These are phyloP conservation scores for Dinoponera quadriceps DNA, from an alignment of 1,140 invertebrate species.

Conservation along the genomic window DNA sequence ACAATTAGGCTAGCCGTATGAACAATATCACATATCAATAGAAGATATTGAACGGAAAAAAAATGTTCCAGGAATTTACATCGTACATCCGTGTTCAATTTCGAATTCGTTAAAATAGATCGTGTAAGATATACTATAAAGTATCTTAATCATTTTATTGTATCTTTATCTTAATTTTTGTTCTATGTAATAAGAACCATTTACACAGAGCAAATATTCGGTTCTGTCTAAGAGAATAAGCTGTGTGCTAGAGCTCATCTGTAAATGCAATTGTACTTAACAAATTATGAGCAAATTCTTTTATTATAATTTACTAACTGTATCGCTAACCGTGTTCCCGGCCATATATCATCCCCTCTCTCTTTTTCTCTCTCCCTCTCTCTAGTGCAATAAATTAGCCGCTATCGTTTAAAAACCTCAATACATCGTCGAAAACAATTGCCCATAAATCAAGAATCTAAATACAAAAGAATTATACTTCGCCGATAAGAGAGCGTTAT, in stretches of 20 bases:
- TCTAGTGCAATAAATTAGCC: constrained; percentile 42
- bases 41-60: constrained; percentile 15
- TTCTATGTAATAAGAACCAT: constrained; percentile 48
- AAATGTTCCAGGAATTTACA: constrained; percentile 18
- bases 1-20: constrained; percentile 39
- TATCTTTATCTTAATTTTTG: constrained; percentile 47
- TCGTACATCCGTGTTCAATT: constrained; percentile 24
- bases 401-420: constrained; percentile 57
- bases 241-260: constrained; percentile 53
- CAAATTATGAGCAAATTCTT: constrained; percentile 71
- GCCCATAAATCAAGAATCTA: constrained; percentile 57
- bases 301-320: constrained; percentile 64
- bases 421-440: constrained; percentile 59
- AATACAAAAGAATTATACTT: constrained; percentile 63
- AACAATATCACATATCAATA: constrained; percentile 44
- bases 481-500: constrained; percentile 70
- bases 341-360: constrained; percentile 56
- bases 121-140: constrained; percentile 35
- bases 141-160: constrained; percentile 52
- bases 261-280: constrained; percentile 74
- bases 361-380: too few relatives aligned
- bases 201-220: constrained; percentile 41
- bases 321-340: constrained; percentile 64
- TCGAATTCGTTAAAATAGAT: constrained; percentile 33
- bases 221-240: constrained; percentile 52